phyloP scores from a whole-genome alignment of 2,888 invertebrate genomes.

The Dryadula phaetusa region DNA sequence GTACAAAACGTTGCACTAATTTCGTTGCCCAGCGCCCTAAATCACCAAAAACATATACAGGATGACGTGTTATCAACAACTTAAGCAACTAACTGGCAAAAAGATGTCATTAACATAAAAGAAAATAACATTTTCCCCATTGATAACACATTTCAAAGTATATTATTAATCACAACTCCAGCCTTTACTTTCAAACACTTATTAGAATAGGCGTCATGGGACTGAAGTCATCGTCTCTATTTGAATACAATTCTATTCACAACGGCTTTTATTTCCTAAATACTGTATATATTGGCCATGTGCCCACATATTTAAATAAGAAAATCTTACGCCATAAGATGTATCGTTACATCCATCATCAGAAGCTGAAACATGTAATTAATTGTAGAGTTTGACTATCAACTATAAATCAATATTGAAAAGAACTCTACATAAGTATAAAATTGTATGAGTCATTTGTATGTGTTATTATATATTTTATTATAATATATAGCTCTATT shows the following conservation, averaged over 20 bases:
- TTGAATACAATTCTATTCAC: slow-evolving; percentile 42
- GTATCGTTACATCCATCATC: slow-evolving; percentile 30
- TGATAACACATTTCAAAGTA: not conserved
- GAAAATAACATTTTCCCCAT: too few species aligned
- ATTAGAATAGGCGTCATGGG: slow-evolving; percentile 4
- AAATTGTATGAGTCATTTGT: not conserved
- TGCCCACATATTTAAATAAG: slow-evolving; percentile 45
- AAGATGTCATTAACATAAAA: too few species aligned
- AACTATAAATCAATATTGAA: slow-evolving; percentile 7
- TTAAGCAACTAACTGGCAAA: too few species aligned
- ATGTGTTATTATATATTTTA: not conserved
- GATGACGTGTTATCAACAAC: too few species aligned
- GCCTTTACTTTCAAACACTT: not conserved
- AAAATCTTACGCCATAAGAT: slow-evolving; percentile 37
- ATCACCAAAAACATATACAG: not conserved
- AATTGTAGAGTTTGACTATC: slow-evolving; percentile 27
- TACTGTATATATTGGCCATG: slow-evolving; percentile 45
- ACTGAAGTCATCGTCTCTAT: slow-evolving; percentile 28
- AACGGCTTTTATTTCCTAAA: slow-evolving; percentile 40
- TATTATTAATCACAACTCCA: not conserved
- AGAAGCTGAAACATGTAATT: slow-evolving; percentile 19
- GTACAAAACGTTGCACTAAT: too few species aligned
- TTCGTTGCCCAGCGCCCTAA: not conserved
- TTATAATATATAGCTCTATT: not conserved
- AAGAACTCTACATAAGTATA: not conserved